A percentile compares a stretch with the other conserved stretches of the same genome.
phyloP scores from a whole-genome alignment of 2,888 invertebrate genomes.

The Perizoma flavofasciatum region DNA sequence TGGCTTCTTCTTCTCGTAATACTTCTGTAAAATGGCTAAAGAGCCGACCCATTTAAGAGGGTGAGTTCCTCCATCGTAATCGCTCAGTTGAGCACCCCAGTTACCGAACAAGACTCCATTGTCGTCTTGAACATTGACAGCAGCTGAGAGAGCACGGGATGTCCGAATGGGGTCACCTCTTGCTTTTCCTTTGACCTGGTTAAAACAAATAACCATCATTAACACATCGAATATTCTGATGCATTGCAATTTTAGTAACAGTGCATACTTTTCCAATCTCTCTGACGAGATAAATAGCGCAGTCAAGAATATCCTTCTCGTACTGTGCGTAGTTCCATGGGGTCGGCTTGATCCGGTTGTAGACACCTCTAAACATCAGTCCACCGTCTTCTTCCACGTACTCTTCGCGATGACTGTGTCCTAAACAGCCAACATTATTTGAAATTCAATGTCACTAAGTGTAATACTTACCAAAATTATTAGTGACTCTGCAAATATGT shows the following conservation, averaged over 20 bases:
- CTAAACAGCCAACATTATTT: constrained; percentile 45
- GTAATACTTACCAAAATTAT: too few relatives aligned
- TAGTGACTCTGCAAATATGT: not conserved
- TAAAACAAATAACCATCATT: constrained; percentile 3
- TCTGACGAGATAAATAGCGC: constrained; percentile 88
- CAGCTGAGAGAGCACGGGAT: constrained; percentile 92
- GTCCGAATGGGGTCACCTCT: constrained; percentile 91
- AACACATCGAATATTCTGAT: not conserved
- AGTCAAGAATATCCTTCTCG: constrained; percentile 91
- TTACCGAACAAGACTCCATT: constrained; percentile 93
- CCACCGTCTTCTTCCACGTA: constrained; percentile 94
- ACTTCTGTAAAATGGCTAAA: constrained; percentile 92
- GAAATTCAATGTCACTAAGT: too few relatives aligned
- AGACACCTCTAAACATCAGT: constrained; percentile 95
- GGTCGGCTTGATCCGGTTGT: constrained; percentile 91
- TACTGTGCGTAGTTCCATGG: constrained; percentile 97
- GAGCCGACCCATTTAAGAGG: constrained; percentile 97
- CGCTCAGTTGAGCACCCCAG: constrained; percentile 93
- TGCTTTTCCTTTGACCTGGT: constrained; percentile 81
- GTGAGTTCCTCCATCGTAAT: constrained; percentile 92
- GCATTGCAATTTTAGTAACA: not conserved
- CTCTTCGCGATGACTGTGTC: constrained; percentile 90
- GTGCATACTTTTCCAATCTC: constrained; percentile 86
- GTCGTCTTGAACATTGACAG: constrained; percentile 94
- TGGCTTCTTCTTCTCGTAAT: constrained; percentile 91